Base-by-base conservation (phyloP, 1,140 invertebrate species). In the Zaprionus vittiger region DNA sequence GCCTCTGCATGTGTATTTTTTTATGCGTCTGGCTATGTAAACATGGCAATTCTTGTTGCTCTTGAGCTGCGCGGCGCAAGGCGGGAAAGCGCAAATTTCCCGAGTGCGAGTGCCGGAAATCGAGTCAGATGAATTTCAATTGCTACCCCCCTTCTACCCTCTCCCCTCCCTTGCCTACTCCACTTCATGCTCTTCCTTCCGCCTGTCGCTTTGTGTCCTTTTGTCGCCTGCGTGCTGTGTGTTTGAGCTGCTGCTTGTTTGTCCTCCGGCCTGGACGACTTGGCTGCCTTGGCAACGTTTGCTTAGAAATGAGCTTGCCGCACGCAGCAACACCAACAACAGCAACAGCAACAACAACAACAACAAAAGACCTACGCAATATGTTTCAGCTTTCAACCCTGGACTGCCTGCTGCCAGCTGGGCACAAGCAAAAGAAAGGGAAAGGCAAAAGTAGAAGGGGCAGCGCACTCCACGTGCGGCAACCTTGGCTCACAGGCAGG, bases 121-220 rank as follows among this genome's bases (percentile, higher is more conserved):
- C 75, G 77, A 90, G 79, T 54, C 76, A 87, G 85, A 89, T 89
- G 66, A 85, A 90, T 90, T 90, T 90, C 85, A 89, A 73, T 89
- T 90, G 75, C 78, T 66, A 9, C 56, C 14, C 31, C 28, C 60
- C 34, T 37, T 47, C 20, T 26, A 26, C 24, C 0, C 24, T 1
- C n/a, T 11, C 44, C 67, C 12, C n/a, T 4, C 24, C 9, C 41
- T 38, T 38, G 41, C 20, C 5, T 2, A n/a, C 44, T 11, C 5
- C 15, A n/a, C n/a, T 47, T 17, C 41, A 34, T 34, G 9, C 3
- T 9, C 38, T 41, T 41, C 38, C 38, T 41, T 12, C 47, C 20
- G 9, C 11, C 47, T 5, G 73, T 60, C 73, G 73, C 57, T 60
- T 20, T 74, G 64, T 65, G 60, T 71, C 38, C 60, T 71, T 61